Evolutionary conservation across 2,888 invertebrate genomes (phyloP).

Genomic region (Octodonta nipae): DNA sequence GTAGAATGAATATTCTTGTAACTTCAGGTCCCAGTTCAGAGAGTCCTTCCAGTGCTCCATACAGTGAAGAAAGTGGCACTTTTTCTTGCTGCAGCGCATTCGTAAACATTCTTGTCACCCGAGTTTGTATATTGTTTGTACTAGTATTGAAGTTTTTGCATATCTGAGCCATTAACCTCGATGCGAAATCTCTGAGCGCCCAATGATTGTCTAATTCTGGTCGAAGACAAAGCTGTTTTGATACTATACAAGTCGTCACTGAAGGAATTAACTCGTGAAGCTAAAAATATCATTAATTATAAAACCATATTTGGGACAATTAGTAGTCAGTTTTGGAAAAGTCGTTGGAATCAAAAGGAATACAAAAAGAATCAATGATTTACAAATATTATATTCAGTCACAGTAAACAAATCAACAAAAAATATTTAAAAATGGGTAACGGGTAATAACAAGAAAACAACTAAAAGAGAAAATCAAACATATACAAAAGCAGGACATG

Average conservation of each 20-base stretch:
- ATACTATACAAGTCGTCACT: slow-evolving; percentile 91
- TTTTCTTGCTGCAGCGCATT: slow-evolving; percentile 70
- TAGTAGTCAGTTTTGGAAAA: too few species aligned
- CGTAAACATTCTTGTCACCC: slow-evolving; percentile 71
- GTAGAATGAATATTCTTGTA: slow-evolving; percentile 70
- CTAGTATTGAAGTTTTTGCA: slow-evolving; percentile 93
- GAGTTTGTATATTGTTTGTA: slow-evolving; percentile 88
- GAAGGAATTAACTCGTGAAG: slow-evolving; percentile 93
- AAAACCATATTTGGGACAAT: too few species aligned
- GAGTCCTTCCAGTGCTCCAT: slow-evolving; percentile 84
- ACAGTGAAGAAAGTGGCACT: slow-evolving; percentile 80
- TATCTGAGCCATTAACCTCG: slow-evolving; percentile 82
- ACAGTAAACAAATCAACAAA: too few species aligned
- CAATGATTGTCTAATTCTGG: slow-evolving; percentile 97
- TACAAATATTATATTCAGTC: too few species aligned
- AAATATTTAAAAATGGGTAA: too few species aligned
- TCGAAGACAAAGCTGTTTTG: slow-evolving; percentile 83
- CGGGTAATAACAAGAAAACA: too few species aligned
- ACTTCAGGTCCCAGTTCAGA: slow-evolving; percentile 83
- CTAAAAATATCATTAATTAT: too few species aligned
- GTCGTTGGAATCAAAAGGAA: not conserved
- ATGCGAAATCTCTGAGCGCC: slow-evolving; percentile 94
- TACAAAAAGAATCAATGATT: too few species aligned
- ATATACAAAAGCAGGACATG: too few species aligned
- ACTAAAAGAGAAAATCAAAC: too few species aligned